phyloP scores from a whole-genome alignment of 2,797 vertebrate genomes.

The Chaenodraco wilsoni region DNA sequence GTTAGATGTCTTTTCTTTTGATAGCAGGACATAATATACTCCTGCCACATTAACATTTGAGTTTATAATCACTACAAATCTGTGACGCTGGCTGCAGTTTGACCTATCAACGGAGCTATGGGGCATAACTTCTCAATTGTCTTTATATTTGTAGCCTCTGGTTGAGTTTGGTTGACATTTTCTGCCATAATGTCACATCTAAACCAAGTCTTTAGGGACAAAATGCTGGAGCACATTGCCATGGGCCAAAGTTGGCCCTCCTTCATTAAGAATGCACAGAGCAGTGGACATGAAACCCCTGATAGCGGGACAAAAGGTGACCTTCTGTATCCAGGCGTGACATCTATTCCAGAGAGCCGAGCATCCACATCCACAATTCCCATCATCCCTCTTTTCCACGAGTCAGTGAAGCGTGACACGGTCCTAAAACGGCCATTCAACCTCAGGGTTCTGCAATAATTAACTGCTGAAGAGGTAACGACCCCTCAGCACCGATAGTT shows the following conservation, averaged over 20 bases:
- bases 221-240: conserved; percentile 30
- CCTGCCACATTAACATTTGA: conserved; percentile 17
- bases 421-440: conserved; percentile 41
- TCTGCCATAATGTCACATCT: conserved; percentile 63
- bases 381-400: conserved; percentile 31
- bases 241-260: conserved; percentile 32
- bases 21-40: conserved; percentile 5
- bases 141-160: conserved; percentile 41
- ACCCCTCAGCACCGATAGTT: conserved; percentile 41
- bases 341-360: conserved; percentile 48
- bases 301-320: conserved; percentile 48
- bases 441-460: conserved; percentile 49
- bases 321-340: conserved; percentile 54
- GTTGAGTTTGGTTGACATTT: conserved; percentile 74
- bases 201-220: conserved; percentile 39
- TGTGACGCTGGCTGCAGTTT: conserved; percentile 23
- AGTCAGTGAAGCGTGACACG: conserved; percentile 11
- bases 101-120: conserved; percentile 47
- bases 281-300: conserved; percentile 39
- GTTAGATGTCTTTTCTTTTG: not conserved
- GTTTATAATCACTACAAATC: conserved; percentile 29
- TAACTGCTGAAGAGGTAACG: conserved; percentile 45
- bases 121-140: conserved; percentile 29
- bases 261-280: conserved; percentile 63
- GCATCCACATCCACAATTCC: conserved; percentile 49